Conservation (phyloP, 2,888 invertebrate genomes). For the Leptopilina myrica region DNA sequence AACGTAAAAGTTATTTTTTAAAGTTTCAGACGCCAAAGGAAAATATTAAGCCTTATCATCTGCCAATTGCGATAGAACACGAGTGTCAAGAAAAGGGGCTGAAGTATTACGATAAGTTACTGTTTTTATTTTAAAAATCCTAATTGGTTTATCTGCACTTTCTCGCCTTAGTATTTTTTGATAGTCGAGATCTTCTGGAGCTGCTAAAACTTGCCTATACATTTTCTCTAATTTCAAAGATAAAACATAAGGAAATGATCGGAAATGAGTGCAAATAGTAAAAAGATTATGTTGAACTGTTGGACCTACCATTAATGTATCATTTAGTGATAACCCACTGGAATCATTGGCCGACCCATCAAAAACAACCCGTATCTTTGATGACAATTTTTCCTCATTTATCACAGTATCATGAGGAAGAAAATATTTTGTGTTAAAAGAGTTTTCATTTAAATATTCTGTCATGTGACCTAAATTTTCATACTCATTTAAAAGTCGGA, state of each 20-base stretch:
- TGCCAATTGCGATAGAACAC: conserved; percentile 48
- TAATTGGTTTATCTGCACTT: background rate
- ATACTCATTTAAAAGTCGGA: conserved; percentile 57
- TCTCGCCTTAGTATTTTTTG: conserved; percentile 3
- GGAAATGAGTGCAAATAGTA: too few species aligned
- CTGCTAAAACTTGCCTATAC: too few species aligned
- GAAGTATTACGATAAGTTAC: conserved; percentile 52
- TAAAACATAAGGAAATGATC: too few species aligned
- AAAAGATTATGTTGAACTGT: too few species aligned
- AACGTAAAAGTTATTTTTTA: conserved; percentile 38
- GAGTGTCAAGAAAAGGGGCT: conserved; percentile 50
- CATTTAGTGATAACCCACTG: too few species aligned
- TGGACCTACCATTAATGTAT: too few species aligned
- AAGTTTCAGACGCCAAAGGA: background rate
- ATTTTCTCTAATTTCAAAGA: too few species aligned
- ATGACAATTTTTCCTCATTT: too few species aligned
- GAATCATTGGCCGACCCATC: too few species aligned
- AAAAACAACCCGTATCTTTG: too few species aligned
- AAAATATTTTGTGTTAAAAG: conserved; percentile 36
- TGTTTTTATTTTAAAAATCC: conserved; percentile 53
- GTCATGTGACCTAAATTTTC: conserved; percentile 54
- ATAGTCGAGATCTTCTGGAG: too few species aligned
- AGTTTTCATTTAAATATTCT: conserved; percentile 9
- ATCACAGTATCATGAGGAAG: conserved; percentile 51
- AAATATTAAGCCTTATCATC: background rate